Evolutionary conservation across 1,140 invertebrate genomes (phyloP).

Genomic region (Papilio dardanus): DNA sequence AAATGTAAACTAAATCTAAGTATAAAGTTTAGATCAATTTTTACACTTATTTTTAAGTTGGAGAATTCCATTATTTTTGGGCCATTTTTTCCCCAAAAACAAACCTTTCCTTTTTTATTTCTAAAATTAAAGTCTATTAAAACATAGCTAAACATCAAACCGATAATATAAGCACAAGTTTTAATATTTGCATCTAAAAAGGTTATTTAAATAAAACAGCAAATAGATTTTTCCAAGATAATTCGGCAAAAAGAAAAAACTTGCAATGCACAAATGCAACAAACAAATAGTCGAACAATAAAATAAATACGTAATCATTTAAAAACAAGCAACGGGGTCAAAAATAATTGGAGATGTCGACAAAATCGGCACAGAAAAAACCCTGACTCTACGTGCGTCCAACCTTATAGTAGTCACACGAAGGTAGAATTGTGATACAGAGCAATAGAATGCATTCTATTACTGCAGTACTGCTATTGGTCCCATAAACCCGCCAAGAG

Average conservation of each 20-base stretch:
- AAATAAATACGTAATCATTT: conserved; percentile 26
- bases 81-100: no score
- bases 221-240: background rate
- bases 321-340: conserved; percentile 30
- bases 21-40: background rate
- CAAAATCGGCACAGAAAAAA: conserved; percentile 31
- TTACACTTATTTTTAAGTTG: no score
- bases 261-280: background rate
- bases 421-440: background rate
- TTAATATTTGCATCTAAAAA: no score
- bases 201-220: background rate
- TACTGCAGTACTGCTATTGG: background rate
- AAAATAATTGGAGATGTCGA: conserved; percentile 33
- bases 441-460: background rate
- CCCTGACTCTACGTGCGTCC: conserved; percentile 23
- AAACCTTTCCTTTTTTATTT: no score
- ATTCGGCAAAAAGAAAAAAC: background rate
- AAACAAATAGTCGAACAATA: conserved; percentile 10
- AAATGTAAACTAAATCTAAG: no score
- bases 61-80: no score
- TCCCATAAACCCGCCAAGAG: no score
- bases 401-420: conserved; percentile 7
- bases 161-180: background rate
- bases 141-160: background rate
- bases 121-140: background rate